A percentile compares a stretch with the other conserved stretches of the same genome.
Conservation (phyloP, 1,140 invertebrate genomes). For the Papilio polytes region DNA sequence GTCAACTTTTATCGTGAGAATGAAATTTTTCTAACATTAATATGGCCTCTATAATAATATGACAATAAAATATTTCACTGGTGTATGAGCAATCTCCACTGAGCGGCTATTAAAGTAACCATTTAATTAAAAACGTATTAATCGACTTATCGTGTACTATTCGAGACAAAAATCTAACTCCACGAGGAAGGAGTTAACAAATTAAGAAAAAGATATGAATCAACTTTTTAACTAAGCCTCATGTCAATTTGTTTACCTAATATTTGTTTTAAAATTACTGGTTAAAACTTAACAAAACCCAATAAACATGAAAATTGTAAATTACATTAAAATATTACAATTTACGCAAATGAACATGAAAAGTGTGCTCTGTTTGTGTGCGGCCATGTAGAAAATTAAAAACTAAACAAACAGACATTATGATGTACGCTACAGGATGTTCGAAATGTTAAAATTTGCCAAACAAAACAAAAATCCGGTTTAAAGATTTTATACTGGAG, state of each 20-base stretch:
- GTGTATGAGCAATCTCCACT: no score
- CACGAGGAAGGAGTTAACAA: not conserved
- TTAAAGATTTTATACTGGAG: not conserved
- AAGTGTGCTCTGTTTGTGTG: not conserved
- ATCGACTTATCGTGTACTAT: no score
- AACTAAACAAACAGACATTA: conserved; percentile 10
- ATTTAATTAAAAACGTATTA: no score
- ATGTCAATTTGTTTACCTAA: not conserved
- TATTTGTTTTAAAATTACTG: not conserved
- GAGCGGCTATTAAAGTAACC: no score
- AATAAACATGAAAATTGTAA: not conserved
- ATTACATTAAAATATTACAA: conserved; percentile 23
- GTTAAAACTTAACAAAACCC: not conserved
- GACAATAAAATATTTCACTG: no score
- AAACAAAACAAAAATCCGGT: not conserved
- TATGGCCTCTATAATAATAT: not conserved
- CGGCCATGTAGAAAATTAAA: conserved; percentile 6
- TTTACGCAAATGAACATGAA: conserved; percentile 23
- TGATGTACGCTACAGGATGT: not conserved
- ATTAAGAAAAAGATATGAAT: not conserved
- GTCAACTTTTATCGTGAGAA: not conserved
- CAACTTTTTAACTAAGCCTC: not conserved
- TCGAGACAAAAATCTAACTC: conserved; percentile 6
- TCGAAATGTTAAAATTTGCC: not conserved
- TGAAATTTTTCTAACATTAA: not conserved